phyloP scores from a whole-genome alignment of 2,113 vertebrate genomes.

The Osmerus eperlanus region DNA sequence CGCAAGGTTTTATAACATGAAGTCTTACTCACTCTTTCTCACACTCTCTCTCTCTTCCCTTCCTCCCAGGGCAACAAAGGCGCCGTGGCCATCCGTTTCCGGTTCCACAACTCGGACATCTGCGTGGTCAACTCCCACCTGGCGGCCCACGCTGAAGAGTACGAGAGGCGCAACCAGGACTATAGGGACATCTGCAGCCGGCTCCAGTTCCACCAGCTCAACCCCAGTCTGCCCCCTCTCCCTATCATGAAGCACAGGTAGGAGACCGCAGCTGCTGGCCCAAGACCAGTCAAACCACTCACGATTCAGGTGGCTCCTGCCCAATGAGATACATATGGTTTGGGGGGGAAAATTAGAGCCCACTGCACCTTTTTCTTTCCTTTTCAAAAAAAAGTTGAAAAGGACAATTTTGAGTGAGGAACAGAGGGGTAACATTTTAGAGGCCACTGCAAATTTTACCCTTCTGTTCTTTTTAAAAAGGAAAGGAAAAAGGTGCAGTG shows the following conservation, averaged over 20 bases:
- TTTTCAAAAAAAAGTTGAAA: not conserved
- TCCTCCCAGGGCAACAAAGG: conserved; percentile 91
- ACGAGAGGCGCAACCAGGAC: conserved; percentile 92
- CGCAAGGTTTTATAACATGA: too few species aligned
- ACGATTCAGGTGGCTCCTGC: too few species aligned
- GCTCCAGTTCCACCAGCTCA: conserved; percentile 80
- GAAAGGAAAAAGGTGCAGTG: too few species aligned
- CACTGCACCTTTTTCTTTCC: not conserved
- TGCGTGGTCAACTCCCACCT: conserved; percentile 94
- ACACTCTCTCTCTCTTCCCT: not conserved
- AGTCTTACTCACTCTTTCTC: not conserved
- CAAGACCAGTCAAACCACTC: too few species aligned
- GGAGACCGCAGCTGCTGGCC: conserved; percentile 22
- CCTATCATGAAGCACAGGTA: conserved; percentile 90
- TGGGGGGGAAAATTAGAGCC: not conserved
- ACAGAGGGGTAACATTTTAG: too few species aligned
- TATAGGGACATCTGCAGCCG: conserved; percentile 91
- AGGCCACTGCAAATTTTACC: too few species aligned
- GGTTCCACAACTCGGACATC: conserved; percentile 88
- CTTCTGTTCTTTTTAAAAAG: too few species aligned
- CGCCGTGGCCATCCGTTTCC: conserved; percentile 89
- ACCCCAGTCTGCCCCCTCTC: conserved; percentile 74
- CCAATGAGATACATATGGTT: too few species aligned
- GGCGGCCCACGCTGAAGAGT: conserved; percentile 89
- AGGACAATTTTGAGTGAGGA: too few species aligned